These are phyloP conservation scores for Philopedon plagiatum DNA, from an alignment of 2,888 invertebrate genomes.

Conservation along the genomic window DNA sequence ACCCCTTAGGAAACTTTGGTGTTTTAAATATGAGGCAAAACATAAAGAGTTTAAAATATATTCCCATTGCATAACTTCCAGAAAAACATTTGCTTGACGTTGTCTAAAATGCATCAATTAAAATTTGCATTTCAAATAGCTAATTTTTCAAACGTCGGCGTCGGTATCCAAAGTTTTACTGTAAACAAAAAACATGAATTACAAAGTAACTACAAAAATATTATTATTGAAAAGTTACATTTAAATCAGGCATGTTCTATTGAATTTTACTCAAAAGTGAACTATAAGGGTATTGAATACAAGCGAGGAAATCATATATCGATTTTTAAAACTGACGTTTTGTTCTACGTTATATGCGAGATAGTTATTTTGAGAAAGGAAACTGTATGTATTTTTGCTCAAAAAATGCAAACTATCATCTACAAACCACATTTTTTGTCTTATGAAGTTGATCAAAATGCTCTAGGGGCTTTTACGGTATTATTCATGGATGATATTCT, in stretches of 20 bases:
- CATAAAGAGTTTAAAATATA: constrained; percentile 55
- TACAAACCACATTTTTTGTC: not conserved
- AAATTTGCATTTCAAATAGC: constrained; percentile 52
- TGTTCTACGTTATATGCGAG: no score
- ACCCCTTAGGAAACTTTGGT: constrained; percentile 40
- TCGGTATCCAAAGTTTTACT: no score
- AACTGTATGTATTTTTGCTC: no score
- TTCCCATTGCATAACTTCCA: constrained; percentile 54
- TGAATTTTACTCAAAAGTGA: not conserved
- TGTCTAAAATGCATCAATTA: constrained; percentile 45
- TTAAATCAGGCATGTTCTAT: not conserved
- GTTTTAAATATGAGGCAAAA: constrained; percentile 55
- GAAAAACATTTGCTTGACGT: constrained; percentile 51
- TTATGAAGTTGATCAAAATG: not conserved
- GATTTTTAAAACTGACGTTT: no score
- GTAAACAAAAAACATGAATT: not conserved
- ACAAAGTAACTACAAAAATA: not conserved
- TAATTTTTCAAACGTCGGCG: not conserved
- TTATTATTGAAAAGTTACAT: not conserved
- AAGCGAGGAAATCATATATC: not conserved
- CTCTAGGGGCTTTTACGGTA: constrained; percentile 7
- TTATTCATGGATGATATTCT: constrained; percentile 17
- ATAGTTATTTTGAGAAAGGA: no score
- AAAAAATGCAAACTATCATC: no score
- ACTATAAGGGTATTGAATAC: not conserved